phyloP scores from a whole-genome alignment of 2,113 vertebrate genomes.

The Ctenodactylus gundi region DNA sequence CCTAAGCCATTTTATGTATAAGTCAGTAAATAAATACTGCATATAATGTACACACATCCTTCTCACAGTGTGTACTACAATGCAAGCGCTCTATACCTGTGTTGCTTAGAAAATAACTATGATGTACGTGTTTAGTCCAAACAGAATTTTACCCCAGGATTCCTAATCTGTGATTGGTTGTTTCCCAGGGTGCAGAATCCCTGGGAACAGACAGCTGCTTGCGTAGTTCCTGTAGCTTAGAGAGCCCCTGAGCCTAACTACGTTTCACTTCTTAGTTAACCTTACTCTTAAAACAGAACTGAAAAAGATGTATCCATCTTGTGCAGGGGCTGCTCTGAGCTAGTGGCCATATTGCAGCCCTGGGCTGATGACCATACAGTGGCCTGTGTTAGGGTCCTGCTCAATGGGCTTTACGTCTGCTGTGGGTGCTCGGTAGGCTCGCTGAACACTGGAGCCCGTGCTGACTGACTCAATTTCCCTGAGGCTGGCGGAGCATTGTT shows the following conservation, averaged over 20 bases:
- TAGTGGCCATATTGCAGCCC: not conserved
- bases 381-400: not conserved
- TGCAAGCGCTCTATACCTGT: no score
- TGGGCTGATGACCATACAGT: not conserved
- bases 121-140: not conserved
- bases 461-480: constrained; percentile 82
- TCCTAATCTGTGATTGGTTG: not conserved
- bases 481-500: constrained; percentile 77
- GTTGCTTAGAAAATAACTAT: not conserved
- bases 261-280: not conserved
- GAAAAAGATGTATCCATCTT: not conserved
- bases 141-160: not conserved
- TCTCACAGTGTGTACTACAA: no score
- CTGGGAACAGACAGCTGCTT: no score
- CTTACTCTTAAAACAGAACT: not conserved
- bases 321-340: not conserved
- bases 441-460: constrained; percentile 9
- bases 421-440: no score
- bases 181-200: not conserved
- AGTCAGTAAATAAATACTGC: no score
- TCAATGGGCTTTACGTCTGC: constrained; percentile 53
- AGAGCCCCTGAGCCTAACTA: not conserved
- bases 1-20: no score
- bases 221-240: not conserved
- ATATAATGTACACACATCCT: no score